Percentiles rank a stretch among this genome's conserved stretches.
Conservation (phyloP, 2,888 invertebrate species). For the Yponomeuta malinellus region DNA sequence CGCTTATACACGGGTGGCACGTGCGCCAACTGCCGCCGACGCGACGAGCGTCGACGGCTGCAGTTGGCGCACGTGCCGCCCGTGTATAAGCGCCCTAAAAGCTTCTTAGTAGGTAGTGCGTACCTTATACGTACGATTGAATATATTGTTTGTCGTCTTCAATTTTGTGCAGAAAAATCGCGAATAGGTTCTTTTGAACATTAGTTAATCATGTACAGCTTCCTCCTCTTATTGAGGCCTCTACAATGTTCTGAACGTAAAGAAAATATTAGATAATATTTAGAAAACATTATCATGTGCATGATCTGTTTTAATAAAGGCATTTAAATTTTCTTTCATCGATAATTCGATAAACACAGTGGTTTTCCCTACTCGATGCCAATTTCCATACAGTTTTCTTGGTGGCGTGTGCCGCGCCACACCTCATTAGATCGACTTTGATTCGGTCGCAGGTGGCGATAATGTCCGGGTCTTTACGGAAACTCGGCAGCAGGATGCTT, state of each 20-base stretch:
- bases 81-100: no score
- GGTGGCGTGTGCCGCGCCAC: constrained; percentile 43
- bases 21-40: no score
- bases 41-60: no score
- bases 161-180: neutral
- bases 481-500: constrained; percentile 16
- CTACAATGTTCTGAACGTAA: no score
- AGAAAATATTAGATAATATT: no score
- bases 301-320: no score
- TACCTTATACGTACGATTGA: no score
- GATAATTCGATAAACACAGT: neutral
- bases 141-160: no score
- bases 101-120: no score
- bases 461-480: constrained; percentile 37
- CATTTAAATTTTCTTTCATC: neutral
- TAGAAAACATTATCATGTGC: no score
- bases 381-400: constrained; percentile 34
- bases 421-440: constrained; percentile 59
- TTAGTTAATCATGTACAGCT: neutral
- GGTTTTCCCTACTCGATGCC: constrained; percentile 13
- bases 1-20: no score
- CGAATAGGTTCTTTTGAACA: neutral
- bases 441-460: constrained; percentile 47
- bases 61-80: no score
- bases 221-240: neutral